Evolutionary conservation across 2,888 invertebrate species (phyloP).

Genomic region (Tachina lurida): DNA sequence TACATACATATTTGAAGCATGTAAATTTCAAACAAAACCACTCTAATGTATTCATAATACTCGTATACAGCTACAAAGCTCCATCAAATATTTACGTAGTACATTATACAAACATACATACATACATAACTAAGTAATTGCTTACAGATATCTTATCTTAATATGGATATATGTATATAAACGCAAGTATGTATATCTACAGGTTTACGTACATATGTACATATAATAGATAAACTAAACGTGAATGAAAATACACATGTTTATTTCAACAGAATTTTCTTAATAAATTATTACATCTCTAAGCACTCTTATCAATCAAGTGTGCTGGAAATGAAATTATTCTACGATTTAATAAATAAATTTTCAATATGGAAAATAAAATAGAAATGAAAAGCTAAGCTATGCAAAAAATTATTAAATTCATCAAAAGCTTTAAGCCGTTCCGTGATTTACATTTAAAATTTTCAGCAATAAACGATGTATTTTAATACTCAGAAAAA

Average conservation of each 20-base stretch:
- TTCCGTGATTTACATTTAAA: too few species aligned
- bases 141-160: neutral
- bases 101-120: neutral
- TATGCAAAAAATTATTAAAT: too few species aligned
- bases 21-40: constrained; percentile 4
- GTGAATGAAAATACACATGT: neutral
- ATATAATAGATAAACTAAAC: neutral
- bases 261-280: constrained; percentile 9
- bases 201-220: neutral
- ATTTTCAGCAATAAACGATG: too few species aligned
- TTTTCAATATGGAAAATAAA: neutral
- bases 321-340: constrained; percentile 5
- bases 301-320: constrained; percentile 5
- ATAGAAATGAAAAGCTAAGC: too few species aligned
- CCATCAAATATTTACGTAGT: neutral
- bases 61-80: neutral
- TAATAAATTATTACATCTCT: constrained; percentile 29
- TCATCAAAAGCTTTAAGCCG: too few species aligned
- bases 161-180: too few species aligned
- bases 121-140: neutral
- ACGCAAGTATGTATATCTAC: neutral
- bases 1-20: constrained; percentile 5
- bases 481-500: too few species aligned
- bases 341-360: neutral
- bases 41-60: neutral